phyloP scores from a whole-genome alignment of 2,797 vertebrate genomes.

The Varecia variegata region DNA sequence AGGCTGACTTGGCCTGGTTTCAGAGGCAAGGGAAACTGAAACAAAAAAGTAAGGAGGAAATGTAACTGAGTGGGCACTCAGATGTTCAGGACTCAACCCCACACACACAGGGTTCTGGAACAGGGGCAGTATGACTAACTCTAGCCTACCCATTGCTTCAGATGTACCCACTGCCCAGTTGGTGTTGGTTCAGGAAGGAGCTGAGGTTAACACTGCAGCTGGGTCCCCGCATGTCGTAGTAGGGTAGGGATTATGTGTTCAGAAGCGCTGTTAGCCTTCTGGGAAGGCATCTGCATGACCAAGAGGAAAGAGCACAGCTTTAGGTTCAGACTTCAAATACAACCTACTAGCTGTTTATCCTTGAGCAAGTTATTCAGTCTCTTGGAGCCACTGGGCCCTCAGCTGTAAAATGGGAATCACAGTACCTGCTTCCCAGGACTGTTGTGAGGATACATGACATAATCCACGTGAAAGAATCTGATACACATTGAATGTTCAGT shows the following conservation, averaged over 20 bases:
- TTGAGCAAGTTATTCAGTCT: background rate
- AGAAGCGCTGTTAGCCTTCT: background rate
- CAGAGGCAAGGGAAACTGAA: background rate
- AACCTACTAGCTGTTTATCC: background rate
- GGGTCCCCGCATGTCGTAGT: background rate
- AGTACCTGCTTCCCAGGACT: background rate
- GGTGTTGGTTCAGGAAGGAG: background rate
- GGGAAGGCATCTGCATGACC: background rate
- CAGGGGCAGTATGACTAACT: background rate
- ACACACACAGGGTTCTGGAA: background rate
- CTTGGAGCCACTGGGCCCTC: background rate
- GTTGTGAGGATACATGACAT: background rate
- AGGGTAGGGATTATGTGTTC: background rate
- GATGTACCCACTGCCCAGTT: background rate
- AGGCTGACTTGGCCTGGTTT: background rate
- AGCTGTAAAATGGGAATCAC: background rate
- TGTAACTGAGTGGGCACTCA: background rate
- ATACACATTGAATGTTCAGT: background rate
- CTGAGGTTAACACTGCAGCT: background rate
- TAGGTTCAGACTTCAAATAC: background rate
- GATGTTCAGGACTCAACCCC: background rate
- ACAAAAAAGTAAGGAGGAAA: background rate
- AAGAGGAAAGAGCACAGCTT: background rate
- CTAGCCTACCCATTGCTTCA: background rate
- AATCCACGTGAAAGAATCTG: background rate